Base-by-base conservation (phyloP, 2,888 invertebrate species). In the Tetheella fluctuosa region DNA sequence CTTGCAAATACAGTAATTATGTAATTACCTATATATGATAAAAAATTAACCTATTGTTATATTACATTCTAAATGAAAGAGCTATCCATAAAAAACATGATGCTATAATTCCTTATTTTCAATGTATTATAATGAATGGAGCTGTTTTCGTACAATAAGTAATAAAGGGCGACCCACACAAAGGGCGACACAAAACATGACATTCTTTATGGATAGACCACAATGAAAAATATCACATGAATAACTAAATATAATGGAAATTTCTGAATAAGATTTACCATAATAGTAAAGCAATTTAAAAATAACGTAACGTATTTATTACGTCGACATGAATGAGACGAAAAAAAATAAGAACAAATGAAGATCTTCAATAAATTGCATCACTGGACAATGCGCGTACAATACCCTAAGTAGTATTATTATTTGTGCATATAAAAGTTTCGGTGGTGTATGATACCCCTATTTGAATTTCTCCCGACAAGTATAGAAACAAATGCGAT, bases 221-320 rank as follows among this genome's bases (percentile, higher is more conserved):
- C 63, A 62, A 71, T 65, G 66, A 57, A 69, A 72, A 71, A 76
- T 77, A 80, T 79, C 75, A 77, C 79, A 77, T 69, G 42, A 70
- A 71, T 30, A 65, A 70, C 61, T 75, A 70, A 73, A 67, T 65
- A 64, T 73, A 70, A 67, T 68, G 65, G 65, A 57, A 57, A 57
- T 57, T 73, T 64, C 63, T 52, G 59, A 65, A 71, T 65, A 61
- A 42, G 42, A 42, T 42, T 39, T 5, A n/a, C n/a, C 39, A 39
- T 15, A 39, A n/a, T 15, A 39, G 39, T 39, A 1, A 15, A 15
- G 15, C 39, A 39, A n/a, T 39, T n/a, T 30, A 30, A 30, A 30
- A 10, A 10, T 10, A 28, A 2, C 10, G 30, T 30, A 10, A 8
- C 30, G 30, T 30, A 30, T 10, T 30, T 30, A 7, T 8, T 30